phyloP scores from a whole-genome alignment of 2,797 vertebrate genomes.

The Microhierax caerulescens region DNA sequence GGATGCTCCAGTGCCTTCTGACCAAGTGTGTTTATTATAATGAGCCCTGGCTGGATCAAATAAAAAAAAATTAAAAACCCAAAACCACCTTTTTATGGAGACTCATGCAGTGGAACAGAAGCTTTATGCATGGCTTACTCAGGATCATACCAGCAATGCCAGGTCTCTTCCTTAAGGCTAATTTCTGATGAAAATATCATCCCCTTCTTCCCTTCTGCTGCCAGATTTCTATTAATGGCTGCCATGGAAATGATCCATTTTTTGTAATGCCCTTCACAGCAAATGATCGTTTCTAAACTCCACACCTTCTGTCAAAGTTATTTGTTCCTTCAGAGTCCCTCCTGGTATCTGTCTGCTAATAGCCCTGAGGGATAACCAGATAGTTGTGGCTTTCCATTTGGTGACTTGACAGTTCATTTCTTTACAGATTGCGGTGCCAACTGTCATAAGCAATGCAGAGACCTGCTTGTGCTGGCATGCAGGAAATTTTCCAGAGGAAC shows the following conservation, averaged over 20 bases:
- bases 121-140: neutral
- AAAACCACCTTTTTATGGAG: neutral
- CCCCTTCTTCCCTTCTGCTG: neutral
- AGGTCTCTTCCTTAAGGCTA: neutral
- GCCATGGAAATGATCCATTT: neutral
- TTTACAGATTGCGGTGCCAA: conserved; percentile 93
- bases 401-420: neutral
- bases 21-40: neutral
- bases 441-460: conserved; percentile 96
- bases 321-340: neutral
- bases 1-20: neutral
- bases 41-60: neutral
- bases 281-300: neutral
- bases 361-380: neutral
- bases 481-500: conserved; percentile 86
- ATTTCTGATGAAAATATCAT: neutral
- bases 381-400: neutral
- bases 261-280: neutral
- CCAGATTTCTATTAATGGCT: neutral
- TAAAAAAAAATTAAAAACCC: neutral
- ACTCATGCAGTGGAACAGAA: neutral
- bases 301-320: neutral
- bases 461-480: conserved; percentile 92
- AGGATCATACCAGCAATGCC: neutral
- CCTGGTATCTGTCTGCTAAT: neutral